Evolutionary conservation across 2,888 invertebrate genomes (phyloP), one percentile per base, ranked within the genome.

Genomic region (Dryococelus australis): DNA sequence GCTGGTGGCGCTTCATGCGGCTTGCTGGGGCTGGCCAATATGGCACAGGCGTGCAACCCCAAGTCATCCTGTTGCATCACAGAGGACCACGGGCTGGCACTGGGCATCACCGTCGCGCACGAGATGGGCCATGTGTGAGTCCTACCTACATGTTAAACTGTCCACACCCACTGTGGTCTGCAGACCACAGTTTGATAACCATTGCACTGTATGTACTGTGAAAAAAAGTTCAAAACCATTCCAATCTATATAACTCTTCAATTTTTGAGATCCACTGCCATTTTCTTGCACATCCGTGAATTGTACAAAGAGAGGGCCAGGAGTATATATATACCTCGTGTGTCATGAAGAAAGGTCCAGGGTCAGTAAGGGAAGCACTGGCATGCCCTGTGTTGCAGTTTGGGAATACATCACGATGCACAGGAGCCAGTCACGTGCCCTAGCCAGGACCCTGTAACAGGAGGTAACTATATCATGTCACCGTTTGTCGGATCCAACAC

Each of bases 21-120:
- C 88, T 94, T 95, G 9, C 92, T 95, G 90, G 96, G 96, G 13
- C 92, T 96, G 89, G 95, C 96, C n/a, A 95, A 95, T 91, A 94
- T 95, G 84, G 94, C 95, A 8, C 94, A 94, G 10, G 94, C 95
- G 91, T 96, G 96, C 91, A 94, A 94, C 89, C 93, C 94, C 24
- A 92, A 94, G 89, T 92, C 94, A 89, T 94, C 94, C 87, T 96
- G 95, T 91, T 95, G 94, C 89, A 94, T 96, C 91, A 95, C 95
- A 90, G 95, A 96, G 91, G 96, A 96, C 92, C 94, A 93, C 86
- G 96, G 96, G 2, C 93, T 96, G 84, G 93, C 94, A 24, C 92
- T 95, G 86, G 95, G 95, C 53, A 94, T 94, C 90, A 95, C 95
- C 6, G 94, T 95, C 83, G 94, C 95, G 16, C 96, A 96, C 91